A percentile compares a stretch with the other conserved stretches of the same genome.
phyloP scores from a whole-genome alignment of 92 coral and sea anemone genomes.

The Diadumene lineata region DNA sequence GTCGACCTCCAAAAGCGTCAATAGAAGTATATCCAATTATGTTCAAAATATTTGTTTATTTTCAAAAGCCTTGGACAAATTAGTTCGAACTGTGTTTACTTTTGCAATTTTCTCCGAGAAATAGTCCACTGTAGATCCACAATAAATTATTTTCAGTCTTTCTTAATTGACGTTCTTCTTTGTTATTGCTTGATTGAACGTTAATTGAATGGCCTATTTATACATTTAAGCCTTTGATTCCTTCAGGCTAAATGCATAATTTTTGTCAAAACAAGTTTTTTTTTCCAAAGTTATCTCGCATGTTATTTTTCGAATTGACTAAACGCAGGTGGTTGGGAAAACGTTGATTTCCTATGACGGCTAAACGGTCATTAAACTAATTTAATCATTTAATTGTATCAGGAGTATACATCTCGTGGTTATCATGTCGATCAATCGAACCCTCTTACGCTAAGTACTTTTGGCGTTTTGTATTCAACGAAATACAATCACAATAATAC shows the following conservation, averaged over 20 bases:
- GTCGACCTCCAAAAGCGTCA: background rate
- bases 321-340: background rate
- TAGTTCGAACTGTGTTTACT: background rate
- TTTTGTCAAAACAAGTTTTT: background rate
- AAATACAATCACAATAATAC: background rate
- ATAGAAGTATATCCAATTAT: too few species aligned
- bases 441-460: background rate
- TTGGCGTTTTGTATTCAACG: background rate
- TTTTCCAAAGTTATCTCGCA: too few species aligned
- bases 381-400: background rate
- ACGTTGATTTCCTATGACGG: background rate
- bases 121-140: background rate
- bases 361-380: background rate
- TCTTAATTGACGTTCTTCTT: background rate
- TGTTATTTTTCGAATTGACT: background rate
- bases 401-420: conserved; percentile 4
- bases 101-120: background rate
- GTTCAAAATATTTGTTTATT: background rate
- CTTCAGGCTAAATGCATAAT: background rate
- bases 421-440: conserved; percentile 1
- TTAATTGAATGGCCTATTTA: background rate
- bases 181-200: background rate
- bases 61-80: background rate
- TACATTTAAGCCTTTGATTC: background rate
- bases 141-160: too few species aligned